A percentile compares a stretch with the other conserved stretches of the same genome.
phyloP scores from a whole-genome alignment of 2,113 vertebrate genomes.

The Cichladusa arquata region DNA sequence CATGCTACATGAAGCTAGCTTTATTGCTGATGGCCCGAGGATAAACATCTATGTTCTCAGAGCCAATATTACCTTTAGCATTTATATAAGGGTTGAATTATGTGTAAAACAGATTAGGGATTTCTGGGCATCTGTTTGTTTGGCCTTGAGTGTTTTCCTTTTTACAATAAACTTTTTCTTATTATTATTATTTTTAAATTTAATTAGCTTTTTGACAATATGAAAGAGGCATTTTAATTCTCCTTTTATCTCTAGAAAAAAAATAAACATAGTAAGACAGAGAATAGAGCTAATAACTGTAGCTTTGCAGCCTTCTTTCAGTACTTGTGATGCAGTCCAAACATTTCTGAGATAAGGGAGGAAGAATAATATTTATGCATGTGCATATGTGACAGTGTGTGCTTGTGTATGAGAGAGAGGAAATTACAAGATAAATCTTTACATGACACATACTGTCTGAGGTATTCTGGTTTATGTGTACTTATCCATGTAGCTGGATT shows the following conservation, averaged over 20 bases:
- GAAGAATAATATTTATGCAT: neutral
- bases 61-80: slow-evolving; percentile 47
- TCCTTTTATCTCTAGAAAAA: neutral
- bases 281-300: neutral
- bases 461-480: neutral
- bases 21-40: slow-evolving; percentile 55
- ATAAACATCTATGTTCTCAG: slow-evolving; percentile 58
- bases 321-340: neutral
- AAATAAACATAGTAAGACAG: neutral
- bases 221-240: neutral
- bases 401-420: neutral
- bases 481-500: neutral
- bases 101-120: neutral
- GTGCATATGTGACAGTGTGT: neutral
- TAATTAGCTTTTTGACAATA: slow-evolving; percentile 11
- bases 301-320: neutral
- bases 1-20: slow-evolving; percentile 26
- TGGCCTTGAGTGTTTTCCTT: neutral
- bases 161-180: neutral
- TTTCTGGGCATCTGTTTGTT: neutral
- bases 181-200: neutral
- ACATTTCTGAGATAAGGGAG: neutral
- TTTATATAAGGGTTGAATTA: slow-evolving; percentile 42
- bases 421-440: neutral
- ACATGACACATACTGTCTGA: neutral